phyloP scores from a whole-genome alignment of 2,797 vertebrate genomes.

The Aselliscus stoliczkanus region DNA sequence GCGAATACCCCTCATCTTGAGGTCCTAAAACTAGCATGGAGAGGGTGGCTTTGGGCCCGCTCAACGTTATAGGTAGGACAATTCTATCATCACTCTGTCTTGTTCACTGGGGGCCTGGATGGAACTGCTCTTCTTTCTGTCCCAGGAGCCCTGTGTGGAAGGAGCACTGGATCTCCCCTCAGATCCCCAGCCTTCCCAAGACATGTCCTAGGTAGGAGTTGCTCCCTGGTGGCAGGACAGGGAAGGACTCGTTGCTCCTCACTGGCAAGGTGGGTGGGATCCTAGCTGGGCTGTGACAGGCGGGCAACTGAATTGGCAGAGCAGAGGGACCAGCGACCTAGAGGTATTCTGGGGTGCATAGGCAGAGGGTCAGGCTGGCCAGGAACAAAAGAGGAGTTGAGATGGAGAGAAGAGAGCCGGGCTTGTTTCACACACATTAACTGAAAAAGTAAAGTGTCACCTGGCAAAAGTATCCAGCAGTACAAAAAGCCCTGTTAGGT shows the following conservation, averaged over 20 bases:
- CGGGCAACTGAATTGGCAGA: not conserved
- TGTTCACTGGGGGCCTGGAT: not conserved
- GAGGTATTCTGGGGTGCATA: not conserved
- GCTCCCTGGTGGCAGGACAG: slow-evolving; percentile 47
- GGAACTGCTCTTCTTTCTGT: not conserved
- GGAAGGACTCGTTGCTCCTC: slow-evolving; percentile 79
- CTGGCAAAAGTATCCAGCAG: not conserved
- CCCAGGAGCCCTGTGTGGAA: not conserved
- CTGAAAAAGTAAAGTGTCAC: not conserved
- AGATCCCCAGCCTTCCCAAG: not conserved
- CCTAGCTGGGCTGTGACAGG: not conserved
- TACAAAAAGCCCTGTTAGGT: not conserved
- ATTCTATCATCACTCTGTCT: not conserved
- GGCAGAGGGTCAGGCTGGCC: not conserved
- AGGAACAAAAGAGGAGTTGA: not conserved
- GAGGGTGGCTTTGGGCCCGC: not conserved
- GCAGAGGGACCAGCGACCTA: not conserved
- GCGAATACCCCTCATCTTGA: not conserved
- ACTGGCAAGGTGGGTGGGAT: not conserved
- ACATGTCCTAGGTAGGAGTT: not conserved
- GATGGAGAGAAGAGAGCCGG: not conserved
- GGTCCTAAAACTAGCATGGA: not conserved
- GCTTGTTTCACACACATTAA: not conserved
- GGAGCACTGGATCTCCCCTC: not conserved
- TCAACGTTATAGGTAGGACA: not conserved